Base-by-base conservation (phyloP, 2,888 invertebrate genomes). In the Torymus auratus region DNA sequence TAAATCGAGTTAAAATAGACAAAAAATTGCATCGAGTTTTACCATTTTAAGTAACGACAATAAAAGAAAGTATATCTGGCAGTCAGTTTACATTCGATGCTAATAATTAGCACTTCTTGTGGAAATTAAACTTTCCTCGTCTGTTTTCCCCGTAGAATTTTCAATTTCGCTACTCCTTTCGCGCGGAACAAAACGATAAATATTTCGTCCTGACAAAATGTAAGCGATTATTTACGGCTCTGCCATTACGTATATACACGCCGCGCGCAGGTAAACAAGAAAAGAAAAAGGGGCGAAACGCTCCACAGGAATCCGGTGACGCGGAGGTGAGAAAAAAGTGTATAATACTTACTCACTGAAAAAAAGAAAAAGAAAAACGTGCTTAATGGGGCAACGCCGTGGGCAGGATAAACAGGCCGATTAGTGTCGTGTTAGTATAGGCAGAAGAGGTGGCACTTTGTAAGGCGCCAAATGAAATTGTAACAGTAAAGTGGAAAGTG, bases 401-500 rank as follows among this genome's bases (percentile, higher is more conserved):
- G 41, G 7, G 41, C 15, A 64, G 53, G 23, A 12, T 15, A 62
- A 76, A 56, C 52, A 13, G 13, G 56, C 52, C 55, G 52, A 67
- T 60, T 58, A 65, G 65, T 23, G 14, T 52, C 20, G 20, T 41
- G 53, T 17, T n/a, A 15, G 56, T 14, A 67, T 14, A 67, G 41
- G 61, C 68, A 15, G 28, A 61, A 55, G 60, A 55, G 64, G 58
- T 71, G 65, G 23, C 56, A 77, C 56, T 70, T 60, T 52, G 17
- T 53, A 53, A 12, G 83, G 80, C 69, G 74, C 82, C 60, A 71
- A 79, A 69, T 69, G 56, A 75, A 80, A 80, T 83, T 81, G 85
- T 84, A 85, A 83, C 85, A 84, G 86, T 81, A 85, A 85, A 88
- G 86, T 87, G 88, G 86, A 90, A 90, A 90, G 90, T 89, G 90